A percentile compares a stretch with the other conserved stretches of the same genome.
phyloP scores from a whole-genome alignment of 2,888 invertebrate genomes.

The Gryllus longicercus region DNA sequence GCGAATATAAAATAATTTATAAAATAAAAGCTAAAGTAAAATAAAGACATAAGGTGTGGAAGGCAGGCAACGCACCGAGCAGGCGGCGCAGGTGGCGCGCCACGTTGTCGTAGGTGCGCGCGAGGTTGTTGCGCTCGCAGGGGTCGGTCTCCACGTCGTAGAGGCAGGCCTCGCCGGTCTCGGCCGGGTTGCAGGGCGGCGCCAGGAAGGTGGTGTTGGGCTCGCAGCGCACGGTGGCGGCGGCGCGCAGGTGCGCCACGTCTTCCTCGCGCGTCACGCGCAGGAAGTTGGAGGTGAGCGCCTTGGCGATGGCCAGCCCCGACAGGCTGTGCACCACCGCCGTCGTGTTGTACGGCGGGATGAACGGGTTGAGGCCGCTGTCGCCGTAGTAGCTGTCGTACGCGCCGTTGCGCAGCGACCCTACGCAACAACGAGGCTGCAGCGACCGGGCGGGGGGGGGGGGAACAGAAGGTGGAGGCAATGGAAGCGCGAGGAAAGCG shows the following conservation, averaged over 20 bases:
- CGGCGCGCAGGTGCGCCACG: constrained; percentile 45
- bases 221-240: constrained; percentile 48
- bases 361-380: constrained; percentile 45
- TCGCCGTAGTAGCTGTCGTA: constrained; percentile 51
- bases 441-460: no score
- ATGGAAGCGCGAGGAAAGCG: no score
- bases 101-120: constrained; percentile 50
- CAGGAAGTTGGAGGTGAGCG: constrained; percentile 41
- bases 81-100: constrained; percentile 51
- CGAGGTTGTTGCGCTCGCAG: constrained; percentile 69
- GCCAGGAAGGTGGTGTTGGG: constrained; percentile 24
- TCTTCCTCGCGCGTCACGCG: constrained; percentile 41
- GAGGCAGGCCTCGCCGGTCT: constrained; percentile 24
- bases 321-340: constrained; percentile 48
- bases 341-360: constrained; percentile 47
- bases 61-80: constrained; percentile 40
- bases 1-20: no score
- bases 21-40: no score
- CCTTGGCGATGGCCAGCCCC: constrained; percentile 44
- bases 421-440: background rate
- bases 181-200: constrained; percentile 29
- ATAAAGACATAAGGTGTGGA: no score
- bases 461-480: no score
- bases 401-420: constrained; percentile 37
- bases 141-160: constrained; percentile 77